phyloP scores from a whole-genome alignment of 1,140 invertebrate genomes.

The Callitettix versicolor region DNA sequence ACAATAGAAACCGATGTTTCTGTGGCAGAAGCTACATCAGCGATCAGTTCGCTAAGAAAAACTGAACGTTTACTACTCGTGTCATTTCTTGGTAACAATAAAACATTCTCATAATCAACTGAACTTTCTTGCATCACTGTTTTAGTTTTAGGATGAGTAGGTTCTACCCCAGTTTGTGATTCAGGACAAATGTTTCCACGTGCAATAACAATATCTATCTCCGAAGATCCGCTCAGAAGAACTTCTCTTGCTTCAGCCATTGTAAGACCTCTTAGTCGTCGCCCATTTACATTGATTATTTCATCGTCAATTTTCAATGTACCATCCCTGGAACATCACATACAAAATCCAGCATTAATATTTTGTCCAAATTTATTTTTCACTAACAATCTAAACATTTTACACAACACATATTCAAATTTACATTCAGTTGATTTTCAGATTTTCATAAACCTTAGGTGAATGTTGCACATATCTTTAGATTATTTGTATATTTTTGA shows the following conservation, averaged over 20 bases:
- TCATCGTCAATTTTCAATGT: slow-evolving; percentile 67
- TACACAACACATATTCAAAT: too few species aligned
- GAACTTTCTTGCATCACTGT: slow-evolving; percentile 47
- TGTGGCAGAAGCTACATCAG: background rate
- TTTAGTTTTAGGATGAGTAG: background rate
- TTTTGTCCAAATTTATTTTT: too few species aligned
- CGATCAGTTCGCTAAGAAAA: slow-evolving; percentile 10
- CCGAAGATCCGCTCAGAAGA: slow-evolving; percentile 47
- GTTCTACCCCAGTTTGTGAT: background rate
- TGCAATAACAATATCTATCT: slow-evolving; percentile 55
- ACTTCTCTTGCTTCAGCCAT: slow-evolving; percentile 65
- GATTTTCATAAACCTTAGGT: too few species aligned
- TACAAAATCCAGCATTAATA: background rate
- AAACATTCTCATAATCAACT: slow-evolving; percentile 47
- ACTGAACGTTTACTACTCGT: slow-evolving; percentile 7
- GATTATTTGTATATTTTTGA: too few species aligned
- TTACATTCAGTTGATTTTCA: too few species aligned
- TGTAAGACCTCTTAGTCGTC: slow-evolving; percentile 56
- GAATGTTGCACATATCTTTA: too few species aligned
- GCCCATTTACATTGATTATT: slow-evolving; percentile 72
- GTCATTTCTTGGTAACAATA: slow-evolving; percentile 13
- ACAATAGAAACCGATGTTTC: background rate
- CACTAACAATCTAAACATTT: background rate
- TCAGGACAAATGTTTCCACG: slow-evolving; percentile 1
- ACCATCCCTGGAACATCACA: slow-evolving; percentile 51